Conservation (phyloP, 1,140 invertebrate species). For the Cataglyphis hispanica region DNA sequence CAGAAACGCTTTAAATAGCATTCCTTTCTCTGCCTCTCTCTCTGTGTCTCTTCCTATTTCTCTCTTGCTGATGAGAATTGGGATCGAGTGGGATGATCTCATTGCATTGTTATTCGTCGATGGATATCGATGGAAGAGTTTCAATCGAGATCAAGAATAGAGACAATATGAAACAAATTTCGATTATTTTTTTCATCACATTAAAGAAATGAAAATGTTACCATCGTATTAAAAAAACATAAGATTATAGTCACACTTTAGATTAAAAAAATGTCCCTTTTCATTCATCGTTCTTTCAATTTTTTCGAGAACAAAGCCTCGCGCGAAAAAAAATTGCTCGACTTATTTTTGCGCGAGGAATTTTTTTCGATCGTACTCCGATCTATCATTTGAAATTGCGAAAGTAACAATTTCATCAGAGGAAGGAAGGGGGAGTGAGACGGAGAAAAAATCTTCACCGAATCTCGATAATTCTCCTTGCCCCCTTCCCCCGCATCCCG, state of each 20-base stretch:
- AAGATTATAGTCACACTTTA: too few species aligned
- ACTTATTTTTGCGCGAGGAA: too few species aligned
- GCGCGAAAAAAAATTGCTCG: too few species aligned
- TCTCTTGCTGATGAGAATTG: neutral
- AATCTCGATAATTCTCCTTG: constrained; percentile 41
- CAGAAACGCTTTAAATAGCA: neutral
- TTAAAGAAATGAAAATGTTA: too few species aligned
- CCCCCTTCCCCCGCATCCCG: neutral
- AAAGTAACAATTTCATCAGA: neutral
- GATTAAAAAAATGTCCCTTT: too few species aligned
- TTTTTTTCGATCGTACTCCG: too few species aligned
- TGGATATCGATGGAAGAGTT: neutral
- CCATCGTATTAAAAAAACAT: too few species aligned
- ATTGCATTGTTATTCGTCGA: neutral
- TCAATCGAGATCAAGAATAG: neutral
- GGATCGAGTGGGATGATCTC: neutral
- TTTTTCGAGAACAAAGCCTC: too few species aligned
- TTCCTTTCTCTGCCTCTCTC: neutral
- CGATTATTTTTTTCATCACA: too few species aligned
- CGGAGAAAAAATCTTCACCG: constrained; percentile 15
- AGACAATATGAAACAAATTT: too few species aligned
- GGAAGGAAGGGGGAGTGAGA: neutral
- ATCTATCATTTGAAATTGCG: too few species aligned
- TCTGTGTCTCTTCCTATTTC: neutral
- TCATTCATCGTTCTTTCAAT: too few species aligned